These are phyloP conservation scores for Cyanocitta stelleri DNA, from an alignment of 2,113 vertebrate genomes.

Conservation along the genomic window DNA sequence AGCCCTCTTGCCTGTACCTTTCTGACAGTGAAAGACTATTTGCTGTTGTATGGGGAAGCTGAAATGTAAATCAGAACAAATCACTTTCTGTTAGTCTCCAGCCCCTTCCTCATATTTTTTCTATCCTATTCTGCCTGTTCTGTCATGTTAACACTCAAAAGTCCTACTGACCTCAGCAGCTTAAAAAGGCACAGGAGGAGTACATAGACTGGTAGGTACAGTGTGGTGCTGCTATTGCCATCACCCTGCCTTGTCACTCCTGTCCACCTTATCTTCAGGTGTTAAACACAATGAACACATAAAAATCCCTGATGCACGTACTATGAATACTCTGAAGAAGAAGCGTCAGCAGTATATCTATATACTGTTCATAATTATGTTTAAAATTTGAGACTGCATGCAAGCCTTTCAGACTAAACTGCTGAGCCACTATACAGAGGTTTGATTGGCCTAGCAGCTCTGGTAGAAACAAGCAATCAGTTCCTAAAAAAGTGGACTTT, in stretches of 20 bases:
- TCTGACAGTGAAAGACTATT: background rate
- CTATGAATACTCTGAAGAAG: background rate
- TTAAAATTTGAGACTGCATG: background rate
- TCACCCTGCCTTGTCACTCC: background rate
- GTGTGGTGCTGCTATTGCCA: background rate
- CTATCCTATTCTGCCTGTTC: background rate
- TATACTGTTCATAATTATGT: background rate
- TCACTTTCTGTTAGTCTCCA: background rate
- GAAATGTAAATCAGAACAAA: background rate
- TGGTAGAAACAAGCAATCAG: background rate
- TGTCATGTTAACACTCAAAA: background rate
- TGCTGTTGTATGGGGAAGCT: background rate
- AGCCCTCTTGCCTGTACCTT: background rate
- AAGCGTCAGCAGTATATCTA: background rate
- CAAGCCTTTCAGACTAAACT: background rate
- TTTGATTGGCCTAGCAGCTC: background rate
- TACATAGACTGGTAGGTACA: background rate
- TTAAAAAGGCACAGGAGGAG: background rate
- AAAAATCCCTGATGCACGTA: background rate
- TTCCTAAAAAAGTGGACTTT: background rate
- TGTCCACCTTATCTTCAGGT: background rate
- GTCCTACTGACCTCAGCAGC: background rate
- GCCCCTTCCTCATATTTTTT: background rate
- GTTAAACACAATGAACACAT: background rate
- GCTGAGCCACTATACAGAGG: background rate